Evolutionary conservation across 2,888 invertebrate genomes (phyloP), one percentile per base, ranked within the genome.

Genomic region (Sinelater perroti): DNA sequence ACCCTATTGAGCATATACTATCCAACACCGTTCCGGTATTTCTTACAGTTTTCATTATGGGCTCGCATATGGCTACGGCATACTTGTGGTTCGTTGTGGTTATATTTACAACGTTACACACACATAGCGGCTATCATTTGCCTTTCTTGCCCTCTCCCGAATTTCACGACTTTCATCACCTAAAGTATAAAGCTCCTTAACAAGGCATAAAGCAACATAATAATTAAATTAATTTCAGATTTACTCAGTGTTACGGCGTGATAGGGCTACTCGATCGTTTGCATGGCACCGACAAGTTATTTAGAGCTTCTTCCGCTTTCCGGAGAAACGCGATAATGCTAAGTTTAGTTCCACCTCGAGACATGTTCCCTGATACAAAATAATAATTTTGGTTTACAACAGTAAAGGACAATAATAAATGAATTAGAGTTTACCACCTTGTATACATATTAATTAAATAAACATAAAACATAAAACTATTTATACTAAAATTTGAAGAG

Each of bases 141-240:
- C 53, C 53, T n/a, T 49, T 58, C n/a, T 16, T 58, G 5, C 58
- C 47, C 10, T 53, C 91, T 31, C 91, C 93, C 5, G 92, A 93
- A 75, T 89, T 90, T 0, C 93, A 93, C 72, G 93, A 93, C 77
- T 93, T 89, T 75, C 93, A 93, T 76, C 93, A 93, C 76, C 82
- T 91, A 62, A 93, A 92, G 89, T 89, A 33, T n/a, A 33, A 7
- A 2, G 33, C 8, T 3, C 13, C 3, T 17, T 16, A 8, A 2
- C 10, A 3, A 35, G 4, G 1, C 3, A 5, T 17, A 1, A n/a
- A 13, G 2, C 14, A 13, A 14, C 1, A 33, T n/a, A 2, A 1
- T 33, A 33, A 7, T 2, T 33, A 14, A 11, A 31, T 11, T 7
- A 10, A 13, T 69, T 69, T 17, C 72, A 93, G 93, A 76, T 93